Percentiles rank a stretch among this genome's conserved stretches.
phyloP scores from a whole-genome alignment of 1,140 invertebrate genomes.

The Drosophila pectinifera region DNA sequence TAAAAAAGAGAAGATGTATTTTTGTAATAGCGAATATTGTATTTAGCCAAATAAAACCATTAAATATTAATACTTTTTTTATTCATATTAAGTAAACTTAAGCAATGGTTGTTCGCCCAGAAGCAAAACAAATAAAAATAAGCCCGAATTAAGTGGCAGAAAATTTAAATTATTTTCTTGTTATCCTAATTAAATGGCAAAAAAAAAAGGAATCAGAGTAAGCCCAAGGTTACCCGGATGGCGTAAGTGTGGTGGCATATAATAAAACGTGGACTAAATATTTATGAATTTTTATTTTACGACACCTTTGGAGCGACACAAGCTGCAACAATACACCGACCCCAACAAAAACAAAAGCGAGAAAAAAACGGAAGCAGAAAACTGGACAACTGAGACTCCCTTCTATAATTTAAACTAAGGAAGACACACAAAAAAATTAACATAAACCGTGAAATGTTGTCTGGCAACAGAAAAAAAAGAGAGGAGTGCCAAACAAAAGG shows the following conservation, averaged over 20 bases:
- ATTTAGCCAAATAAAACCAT: no score
- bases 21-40: no score
- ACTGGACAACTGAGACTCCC: slow-evolving; percentile 43
- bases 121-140: no score
- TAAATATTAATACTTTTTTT: no score
- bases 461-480: slow-evolving; percentile 13
- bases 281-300: slow-evolving; percentile 80
- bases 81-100: no score
- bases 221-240: slow-evolving; percentile 40
- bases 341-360: slow-evolving; percentile 20
- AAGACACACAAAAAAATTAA: slow-evolving; percentile 60
- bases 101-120: no score
- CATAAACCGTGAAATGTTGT: slow-evolving; percentile 70
- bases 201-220: slow-evolving; percentile 10
- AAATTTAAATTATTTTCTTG: neutral
- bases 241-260: slow-evolving; percentile 50
- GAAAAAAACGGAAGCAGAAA: slow-evolving; percentile 14
- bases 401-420: slow-evolving; percentile 61
- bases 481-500: slow-evolving; percentile 31
- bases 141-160: neutral
- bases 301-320: slow-evolving; percentile 63
- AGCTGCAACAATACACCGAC: slow-evolving; percentile 46
- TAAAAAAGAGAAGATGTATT: no score
- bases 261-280: slow-evolving; percentile 80
- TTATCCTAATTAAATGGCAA: slow-evolving; percentile 16